Base-by-base conservation (phyloP, 2,888 invertebrate genomes). In the Troides aeacus region DNA sequence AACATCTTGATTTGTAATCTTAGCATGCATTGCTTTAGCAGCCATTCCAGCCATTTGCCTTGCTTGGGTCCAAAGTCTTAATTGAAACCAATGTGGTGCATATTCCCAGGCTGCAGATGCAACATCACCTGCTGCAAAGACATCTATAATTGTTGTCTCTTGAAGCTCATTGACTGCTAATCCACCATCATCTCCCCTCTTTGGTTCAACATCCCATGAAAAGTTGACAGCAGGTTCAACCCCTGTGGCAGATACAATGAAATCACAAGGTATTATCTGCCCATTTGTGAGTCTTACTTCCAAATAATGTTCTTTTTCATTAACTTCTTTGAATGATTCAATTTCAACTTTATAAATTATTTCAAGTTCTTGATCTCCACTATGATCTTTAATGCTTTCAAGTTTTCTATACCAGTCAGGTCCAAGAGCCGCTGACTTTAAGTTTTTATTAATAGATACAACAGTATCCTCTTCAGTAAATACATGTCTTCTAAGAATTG, bases 51-150 rank as follows among this genome's bases (percentile, higher is more conserved):
- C 99, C 99, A 99, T 99, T 89, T 99, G 99, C 68, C 98, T 93
- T 0, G 99, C 99, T 89, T 99, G 99, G 0, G 98, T 98, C 99
- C 99, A 99, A 53, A 99, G 88, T 71, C 98, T 94, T 96, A 99
- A 97, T 92, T 99, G 97, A 84, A 97, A 97, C 98, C 98, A 98
- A 81, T 97, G 96, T 36, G 94, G 90, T 0, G 97, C 95, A 72
- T 92, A 83, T 8, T 91, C 82, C 99, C 99, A 99, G 50, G 92
- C 91, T n/a, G 97, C 96, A 74, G 94, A 93, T 79, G 98, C 99
- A 10, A 97, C 96, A 94, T 99, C 99, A 2, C 99, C 99, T 62
- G 99, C 99, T 12, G 99, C 99, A 93, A 95, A 99, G 36, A 99
- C 94, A 84, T 96, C 94, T 36, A 84, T 80, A 4, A 96, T 81